Conservation (phyloP, 2,113 vertebrate genomes). For the Maylandia zebra region DNA sequence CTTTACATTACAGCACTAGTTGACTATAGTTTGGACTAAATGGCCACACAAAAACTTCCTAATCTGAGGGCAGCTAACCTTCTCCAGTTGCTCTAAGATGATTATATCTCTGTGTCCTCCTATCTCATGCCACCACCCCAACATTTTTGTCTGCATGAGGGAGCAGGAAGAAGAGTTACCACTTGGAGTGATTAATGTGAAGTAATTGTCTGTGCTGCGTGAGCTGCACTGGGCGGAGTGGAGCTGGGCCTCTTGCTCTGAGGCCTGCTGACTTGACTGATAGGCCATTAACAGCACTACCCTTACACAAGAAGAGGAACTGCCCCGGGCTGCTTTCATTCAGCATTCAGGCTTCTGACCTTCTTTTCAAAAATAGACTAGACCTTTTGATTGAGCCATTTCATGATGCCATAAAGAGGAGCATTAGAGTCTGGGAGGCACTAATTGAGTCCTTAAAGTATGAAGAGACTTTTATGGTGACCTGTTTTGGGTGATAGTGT, state of each 20-base stretch:
- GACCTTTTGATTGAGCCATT: constrained; percentile 46
- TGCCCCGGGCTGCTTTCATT: constrained; percentile 32
- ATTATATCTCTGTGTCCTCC: background rate
- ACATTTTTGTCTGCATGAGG: background rate
- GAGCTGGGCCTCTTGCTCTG: constrained; percentile 37
- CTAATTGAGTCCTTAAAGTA: background rate
- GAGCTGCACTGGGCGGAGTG: background rate
- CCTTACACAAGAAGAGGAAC: constrained; percentile 16
- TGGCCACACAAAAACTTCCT: background rate
- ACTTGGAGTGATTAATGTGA: constrained; percentile 48
- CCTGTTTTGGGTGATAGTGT: background rate
- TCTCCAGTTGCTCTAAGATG: background rate
- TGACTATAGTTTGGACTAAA: background rate
- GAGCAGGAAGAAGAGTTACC: constrained; percentile 33
- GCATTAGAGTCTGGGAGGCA: background rate
- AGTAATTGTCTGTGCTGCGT: constrained; percentile 44
- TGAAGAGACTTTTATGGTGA: background rate
- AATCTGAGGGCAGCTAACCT: background rate
- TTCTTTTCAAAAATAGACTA: constrained; percentile 52
- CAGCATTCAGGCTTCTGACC: constrained; percentile 38
- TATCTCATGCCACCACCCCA: background rate
- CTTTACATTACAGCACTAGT: background rate
- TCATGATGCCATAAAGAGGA: background rate
- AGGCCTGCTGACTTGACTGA: constrained; percentile 40
- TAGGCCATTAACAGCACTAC: constrained; percentile 40